Percentiles rank a stretch among this genome's conserved stretches.
These are phyloP conservation scores for Caradrina clavipalpis DNA, from an alignment of 2,888 invertebrate genomes.

Conservation along the genomic window DNA sequence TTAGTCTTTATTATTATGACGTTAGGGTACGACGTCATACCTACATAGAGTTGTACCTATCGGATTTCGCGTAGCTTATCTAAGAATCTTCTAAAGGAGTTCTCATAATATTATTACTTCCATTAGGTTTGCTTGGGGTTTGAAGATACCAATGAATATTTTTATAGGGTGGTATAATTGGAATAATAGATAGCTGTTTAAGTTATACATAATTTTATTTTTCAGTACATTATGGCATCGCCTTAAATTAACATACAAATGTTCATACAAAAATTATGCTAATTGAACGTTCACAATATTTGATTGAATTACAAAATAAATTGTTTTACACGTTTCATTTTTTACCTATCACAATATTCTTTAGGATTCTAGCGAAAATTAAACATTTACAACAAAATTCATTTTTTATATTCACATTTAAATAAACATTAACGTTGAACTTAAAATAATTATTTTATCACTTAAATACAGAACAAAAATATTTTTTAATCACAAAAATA, in stretches of 20 bases:
- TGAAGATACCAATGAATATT: background rate
- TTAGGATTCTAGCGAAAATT: slow-evolving; percentile 54
- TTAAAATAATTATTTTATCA: slow-evolving; percentile 20
- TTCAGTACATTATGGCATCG: slow-evolving; percentile 68
- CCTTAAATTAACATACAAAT: slow-evolving; percentile 66
- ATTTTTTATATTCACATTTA: slow-evolving; percentile 34
- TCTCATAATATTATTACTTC: too few relatives aligned
- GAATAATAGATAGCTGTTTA: slow-evolving; percentile 17
- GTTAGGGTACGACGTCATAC: too few relatives aligned
- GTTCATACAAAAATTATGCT: slow-evolving; percentile 70
- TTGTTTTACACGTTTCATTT: slow-evolving; percentile 36
- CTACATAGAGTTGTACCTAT: too few relatives aligned
- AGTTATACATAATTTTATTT: slow-evolving; percentile 55
- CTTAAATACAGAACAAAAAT: slow-evolving; percentile 34
- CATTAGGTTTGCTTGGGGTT: too few relatives aligned
- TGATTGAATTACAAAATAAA: slow-evolving; percentile 49
- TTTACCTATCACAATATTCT: slow-evolving; percentile 59
- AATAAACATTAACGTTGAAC: slow-evolving; percentile 34
- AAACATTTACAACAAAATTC: slow-evolving; percentile 23
- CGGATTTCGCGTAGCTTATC: too few relatives aligned
- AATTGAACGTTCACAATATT: slow-evolving; percentile 54
- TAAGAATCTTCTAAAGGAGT: too few relatives aligned
- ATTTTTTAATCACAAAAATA: slow-evolving; percentile 61
- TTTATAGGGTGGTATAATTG: background rate
- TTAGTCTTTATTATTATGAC: too few relatives aligned